Evolutionary conservation across 2,888 invertebrate species (phyloP).

Genomic region (Sesia apiformis): DNA sequence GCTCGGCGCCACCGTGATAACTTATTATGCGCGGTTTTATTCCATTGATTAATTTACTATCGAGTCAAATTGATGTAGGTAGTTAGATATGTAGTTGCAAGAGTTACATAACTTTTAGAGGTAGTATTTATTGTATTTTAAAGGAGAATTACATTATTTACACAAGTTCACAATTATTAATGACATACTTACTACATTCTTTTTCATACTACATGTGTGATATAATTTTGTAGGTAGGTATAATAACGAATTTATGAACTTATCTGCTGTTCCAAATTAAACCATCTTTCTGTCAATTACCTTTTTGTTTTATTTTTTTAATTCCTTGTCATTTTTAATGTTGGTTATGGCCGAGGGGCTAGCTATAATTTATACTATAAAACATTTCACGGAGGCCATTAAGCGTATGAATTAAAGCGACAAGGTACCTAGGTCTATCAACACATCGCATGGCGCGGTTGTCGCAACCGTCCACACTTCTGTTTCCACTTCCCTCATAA

Average conservation of each 20-base stretch:
- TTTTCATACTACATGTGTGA: no score
- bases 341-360: not conserved
- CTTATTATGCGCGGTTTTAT: not conserved
- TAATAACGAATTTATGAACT: no score
- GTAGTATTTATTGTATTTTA: no score
- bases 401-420: slow-evolving; percentile 41
- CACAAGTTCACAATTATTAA: no score
- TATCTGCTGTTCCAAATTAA: no score
- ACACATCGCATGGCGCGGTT: slow-evolving; percentile 34
- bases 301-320: not conserved
- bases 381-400: slow-evolving; percentile 45
- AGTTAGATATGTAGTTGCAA: no score
- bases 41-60: not conserved
- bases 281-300: no score
- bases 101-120: no score
- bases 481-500: slow-evolving; percentile 43
- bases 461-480: slow-evolving; percentile 18
- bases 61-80: not conserved
- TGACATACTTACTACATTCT: no score
- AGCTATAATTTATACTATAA: slow-evolving; percentile 48
- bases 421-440: slow-evolving; percentile 45
- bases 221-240: no score
- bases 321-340: not conserved
- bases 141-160: no score
- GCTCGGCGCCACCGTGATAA: slow-evolving; percentile 31